A percentile compares a stretch with the other conserved stretches of the same genome.
Evolutionary conservation across 1,140 invertebrate genomes (phyloP).

Genomic region (Drosophila kanapiae): DNA sequence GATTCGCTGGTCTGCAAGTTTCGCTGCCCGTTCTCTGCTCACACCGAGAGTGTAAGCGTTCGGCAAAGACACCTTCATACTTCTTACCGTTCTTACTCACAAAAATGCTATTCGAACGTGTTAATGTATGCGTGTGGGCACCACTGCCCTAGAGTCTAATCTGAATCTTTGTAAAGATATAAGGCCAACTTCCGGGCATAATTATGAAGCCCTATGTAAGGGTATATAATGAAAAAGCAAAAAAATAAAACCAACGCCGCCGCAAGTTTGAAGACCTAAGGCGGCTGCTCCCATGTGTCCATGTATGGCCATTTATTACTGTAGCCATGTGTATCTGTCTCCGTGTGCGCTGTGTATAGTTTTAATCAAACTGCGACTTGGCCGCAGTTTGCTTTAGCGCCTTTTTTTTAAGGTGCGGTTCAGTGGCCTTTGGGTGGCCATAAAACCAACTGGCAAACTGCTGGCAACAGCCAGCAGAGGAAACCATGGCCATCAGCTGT

Average conservation of each 20-base stretch:
- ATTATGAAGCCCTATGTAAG: conserved; percentile 15
- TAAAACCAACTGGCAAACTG: conserved; percentile 58
- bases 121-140: too few relatives aligned
- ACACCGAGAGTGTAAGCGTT: too few relatives aligned
- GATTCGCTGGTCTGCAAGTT: too few relatives aligned
- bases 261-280: conserved; percentile 37
- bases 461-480: conserved; percentile 50
- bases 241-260: background rate
- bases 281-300: conserved; percentile 73
- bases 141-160: background rate
- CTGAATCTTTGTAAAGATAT: background rate
- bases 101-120: too few relatives aligned
- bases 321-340: conserved; percentile 28
- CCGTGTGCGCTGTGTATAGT: conserved; percentile 53
- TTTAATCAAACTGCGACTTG: conserved; percentile 77
- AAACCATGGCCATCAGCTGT: conserved; percentile 76
- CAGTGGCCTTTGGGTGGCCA: conserved; percentile 79
- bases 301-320: conserved; percentile 79
- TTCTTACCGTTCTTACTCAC: too few relatives aligned
- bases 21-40: too few relatives aligned
- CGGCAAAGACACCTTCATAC: too few relatives aligned
- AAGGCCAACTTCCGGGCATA: conserved; percentile 5
- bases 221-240: conserved; percentile 15
- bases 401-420: conserved; percentile 82
- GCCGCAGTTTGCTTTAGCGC: conserved; percentile 79